Evolutionary conservation across 1,140 invertebrate genomes (phyloP).

Genomic region (Drosophila mojavensis): DNA sequence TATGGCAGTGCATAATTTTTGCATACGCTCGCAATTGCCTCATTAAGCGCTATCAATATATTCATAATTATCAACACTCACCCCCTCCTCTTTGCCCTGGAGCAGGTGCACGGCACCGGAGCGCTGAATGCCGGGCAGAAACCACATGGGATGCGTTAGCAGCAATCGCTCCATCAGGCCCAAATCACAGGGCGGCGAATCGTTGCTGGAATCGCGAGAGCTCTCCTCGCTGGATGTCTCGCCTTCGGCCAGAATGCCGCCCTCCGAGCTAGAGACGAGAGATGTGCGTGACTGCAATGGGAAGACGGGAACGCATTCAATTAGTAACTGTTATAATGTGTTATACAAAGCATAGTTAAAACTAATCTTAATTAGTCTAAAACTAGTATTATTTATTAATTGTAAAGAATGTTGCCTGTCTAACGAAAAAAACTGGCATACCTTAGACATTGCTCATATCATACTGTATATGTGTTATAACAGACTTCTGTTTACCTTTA

Average conservation of each 20-base stretch:
- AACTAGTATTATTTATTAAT: no score
- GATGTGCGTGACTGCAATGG: slow-evolving; percentile 81
- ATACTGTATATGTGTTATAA: no score
- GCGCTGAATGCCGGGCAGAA: slow-evolving; percentile 95
- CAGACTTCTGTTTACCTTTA: no score
- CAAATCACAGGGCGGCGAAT: slow-evolving; percentile 89
- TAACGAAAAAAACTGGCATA: no score
- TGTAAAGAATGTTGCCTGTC: no score
- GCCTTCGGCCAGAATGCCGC: slow-evolving; percentile 83
- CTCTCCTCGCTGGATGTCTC: slow-evolving; percentile 84
- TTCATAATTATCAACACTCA: slow-evolving; percentile 85
- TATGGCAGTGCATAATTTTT: slow-evolving; percentile 19
- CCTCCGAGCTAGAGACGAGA: slow-evolving; percentile 83
- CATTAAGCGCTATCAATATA: slow-evolving; percentile 73
- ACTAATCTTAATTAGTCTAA: no score
- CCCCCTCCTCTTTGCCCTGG: slow-evolving; percentile 96
- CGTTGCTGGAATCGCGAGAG: slow-evolving; percentile 73
- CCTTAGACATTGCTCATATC: no score
- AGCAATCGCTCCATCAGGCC: slow-evolving; percentile 93
- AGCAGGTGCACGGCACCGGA: slow-evolving; percentile 96
- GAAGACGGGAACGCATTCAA: slow-evolving; percentile 4
- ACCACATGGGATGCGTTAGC: slow-evolving; percentile 97
- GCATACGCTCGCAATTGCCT: slow-evolving; percentile 58
- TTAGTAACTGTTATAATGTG: neutral
- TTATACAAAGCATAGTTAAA: no score